phyloP scores from a whole-genome alignment of 2,888 invertebrate species.

The Papilio elwesi region DNA sequence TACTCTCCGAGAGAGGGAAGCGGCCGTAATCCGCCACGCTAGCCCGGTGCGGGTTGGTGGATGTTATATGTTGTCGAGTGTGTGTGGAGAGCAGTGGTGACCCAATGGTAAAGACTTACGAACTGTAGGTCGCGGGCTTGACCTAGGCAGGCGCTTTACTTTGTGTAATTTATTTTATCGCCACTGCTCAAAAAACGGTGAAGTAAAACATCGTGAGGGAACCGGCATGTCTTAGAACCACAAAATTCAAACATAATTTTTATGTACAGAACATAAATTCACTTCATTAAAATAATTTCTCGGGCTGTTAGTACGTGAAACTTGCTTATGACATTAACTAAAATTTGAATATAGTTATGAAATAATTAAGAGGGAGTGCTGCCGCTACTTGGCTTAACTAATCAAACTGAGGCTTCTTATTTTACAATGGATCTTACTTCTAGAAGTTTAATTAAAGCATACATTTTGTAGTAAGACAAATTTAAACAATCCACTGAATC shows the following conservation, averaged over 20 bases:
- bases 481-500: slow-evolving; percentile 8
- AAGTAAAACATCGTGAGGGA: not conserved
- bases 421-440: slow-evolving; percentile 29
- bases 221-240: too few relatives aligned
- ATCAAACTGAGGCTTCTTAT: slow-evolving; percentile 28
- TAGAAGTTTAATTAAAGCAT: slow-evolving; percentile 23
- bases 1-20: too few relatives aligned
- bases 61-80: too few relatives aligned
- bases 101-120: too few relatives aligned
- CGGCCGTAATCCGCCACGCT: too few relatives aligned
- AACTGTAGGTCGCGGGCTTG: too few relatives aligned
- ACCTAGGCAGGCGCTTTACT: too few relatives aligned
- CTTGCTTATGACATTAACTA: slow-evolving; percentile 5
- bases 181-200: too few relatives aligned
- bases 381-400: slow-evolving; percentile 27
- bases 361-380: slow-evolving; percentile 25
- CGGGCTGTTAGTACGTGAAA: not conserved
- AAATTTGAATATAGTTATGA: slow-evolving; percentile 26
- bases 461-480: slow-evolving; percentile 18
- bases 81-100: too few relatives aligned
- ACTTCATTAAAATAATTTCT: not conserved
- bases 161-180: too few relatives aligned
- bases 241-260: not conserved
- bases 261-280: not conserved
- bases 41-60: too few relatives aligned